Percentiles rank a stretch among this genome's conserved stretches.
Evolutionary conservation across 92 coral and sea anemone genomes (phyloP).

Genomic region (Scolanthus callimorphus): DNA sequence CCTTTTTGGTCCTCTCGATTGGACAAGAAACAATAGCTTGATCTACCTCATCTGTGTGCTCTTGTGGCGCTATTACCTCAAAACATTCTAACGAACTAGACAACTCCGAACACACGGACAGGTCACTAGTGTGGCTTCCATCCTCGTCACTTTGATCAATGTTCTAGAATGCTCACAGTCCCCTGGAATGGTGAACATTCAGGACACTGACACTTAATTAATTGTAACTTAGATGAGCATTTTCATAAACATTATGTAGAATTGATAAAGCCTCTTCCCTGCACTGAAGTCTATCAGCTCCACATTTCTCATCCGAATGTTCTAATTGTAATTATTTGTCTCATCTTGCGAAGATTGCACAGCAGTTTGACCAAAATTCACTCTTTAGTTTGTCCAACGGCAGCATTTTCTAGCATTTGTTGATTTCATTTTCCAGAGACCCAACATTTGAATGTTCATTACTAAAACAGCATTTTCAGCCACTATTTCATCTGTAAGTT

Average conservation of each 20-base stretch:
- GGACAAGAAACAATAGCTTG: slow-evolving; percentile 30
- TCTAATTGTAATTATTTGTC: too few species aligned
- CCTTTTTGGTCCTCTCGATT: slow-evolving; percentile 14
- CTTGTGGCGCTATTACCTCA: slow-evolving; percentile 39
- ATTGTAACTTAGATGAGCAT: background rate
- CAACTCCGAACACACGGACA: slow-evolving; percentile 18
- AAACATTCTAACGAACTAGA: slow-evolving; percentile 75
- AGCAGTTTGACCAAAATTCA: too few species aligned
- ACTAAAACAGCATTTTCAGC: too few species aligned
- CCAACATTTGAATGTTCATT: too few species aligned
- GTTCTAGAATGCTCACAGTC: slow-evolving; percentile 8
- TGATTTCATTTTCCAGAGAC: too few species aligned
- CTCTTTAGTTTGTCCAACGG: too few species aligned
- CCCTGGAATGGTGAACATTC: slow-evolving; percentile 28
- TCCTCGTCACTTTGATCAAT: slow-evolving; percentile 17
- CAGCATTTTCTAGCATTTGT: too few species aligned
- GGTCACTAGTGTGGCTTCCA: background rate
- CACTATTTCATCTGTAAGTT: background rate
- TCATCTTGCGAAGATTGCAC: too few species aligned
- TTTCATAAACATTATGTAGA: background rate
- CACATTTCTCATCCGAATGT: too few species aligned
- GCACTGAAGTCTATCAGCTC: background rate
- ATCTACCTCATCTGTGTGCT: slow-evolving; percentile 16
- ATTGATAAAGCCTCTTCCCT: background rate
- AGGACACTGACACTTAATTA: slow-evolving; percentile 44